phyloP scores from a whole-genome alignment of 2,113 vertebrate species.

The Petroica traversi region DNA sequence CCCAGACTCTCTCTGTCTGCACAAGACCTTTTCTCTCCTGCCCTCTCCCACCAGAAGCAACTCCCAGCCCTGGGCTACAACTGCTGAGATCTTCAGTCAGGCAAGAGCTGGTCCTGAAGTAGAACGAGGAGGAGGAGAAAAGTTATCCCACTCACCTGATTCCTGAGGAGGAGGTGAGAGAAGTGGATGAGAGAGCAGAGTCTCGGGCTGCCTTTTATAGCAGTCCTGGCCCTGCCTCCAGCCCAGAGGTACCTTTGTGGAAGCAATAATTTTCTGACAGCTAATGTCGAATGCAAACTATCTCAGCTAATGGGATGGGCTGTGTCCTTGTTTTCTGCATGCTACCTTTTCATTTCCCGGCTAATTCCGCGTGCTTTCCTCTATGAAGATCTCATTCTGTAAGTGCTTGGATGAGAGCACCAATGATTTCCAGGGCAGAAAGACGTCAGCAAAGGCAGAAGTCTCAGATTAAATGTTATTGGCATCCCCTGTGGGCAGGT shows the following conservation, averaged over 20 bases:
- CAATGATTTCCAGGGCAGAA: neutral
- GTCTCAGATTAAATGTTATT: neutral
- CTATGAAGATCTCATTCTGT: neutral
- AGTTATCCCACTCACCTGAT: neutral
- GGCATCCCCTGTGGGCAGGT: neutral
- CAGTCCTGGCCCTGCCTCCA: neutral
- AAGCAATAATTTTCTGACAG: neutral
- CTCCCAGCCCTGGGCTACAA: neutral
- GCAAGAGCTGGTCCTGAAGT: neutral
- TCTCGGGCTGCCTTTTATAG: neutral
- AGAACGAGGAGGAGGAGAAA: neutral
- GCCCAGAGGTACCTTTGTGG: rapidly evolving
- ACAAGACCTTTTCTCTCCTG: neutral
- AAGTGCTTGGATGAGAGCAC: neutral
- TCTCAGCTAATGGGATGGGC: neutral
- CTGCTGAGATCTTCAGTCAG: neutral
- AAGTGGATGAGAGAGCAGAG: neutral
- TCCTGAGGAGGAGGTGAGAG: neutral
- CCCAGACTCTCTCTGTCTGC: neutral
- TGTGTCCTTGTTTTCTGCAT: neutral
- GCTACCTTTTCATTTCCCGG: neutral
- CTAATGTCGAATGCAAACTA: neutral
- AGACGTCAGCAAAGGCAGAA: neutral
- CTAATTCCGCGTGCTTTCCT: neutral
- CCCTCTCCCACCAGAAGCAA: neutral